Base-by-base conservation (phyloP, 2,888 invertebrate species). In the Sphaerophoria taeniata region DNA sequence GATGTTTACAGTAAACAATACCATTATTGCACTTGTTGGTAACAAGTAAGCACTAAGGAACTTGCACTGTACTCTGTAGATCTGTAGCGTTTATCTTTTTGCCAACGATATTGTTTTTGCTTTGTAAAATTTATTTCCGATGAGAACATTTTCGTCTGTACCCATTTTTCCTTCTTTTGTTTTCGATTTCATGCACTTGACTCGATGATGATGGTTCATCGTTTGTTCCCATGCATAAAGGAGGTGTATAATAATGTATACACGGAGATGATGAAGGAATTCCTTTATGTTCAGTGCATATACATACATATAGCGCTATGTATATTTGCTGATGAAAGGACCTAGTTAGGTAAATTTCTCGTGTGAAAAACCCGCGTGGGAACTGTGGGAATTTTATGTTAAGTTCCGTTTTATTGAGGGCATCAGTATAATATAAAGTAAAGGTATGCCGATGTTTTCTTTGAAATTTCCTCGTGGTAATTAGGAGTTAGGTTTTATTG, bases 111-210 rank as follows among this genome's bases (percentile, higher is more conserved):
- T 70, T 33, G 34, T 61, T 36, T 51, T 67, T 4, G 14, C n/a
- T 70, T 55, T 58, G 14, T 65, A 74, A 56, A 70, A 67, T 74
- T 47, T 78, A 80, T 80, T 84, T 84, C 84, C 84, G 84, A 84
- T 84, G 84, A 69, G 84, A 84, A 67, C 34, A 79, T 65, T 75
- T 79, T 83, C 65, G 65, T 78, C 73, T 78, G 56, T 43, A 63
- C 24, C 36, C 43, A 34, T 34, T 58, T 80, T 67, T 72, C 53
- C 53, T 31, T 55, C 83, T 84, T 84, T 80, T 84, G 84, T 84
- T 79, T 84, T 84, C 80, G 80, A 61, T 80, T 80, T 80, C 75
- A 69, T 84, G 84, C 84, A 84, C 84, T 84, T 84, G 84, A 79
- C 84, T 80, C 71, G 53, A 60, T 53, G 69, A 63, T 47, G 63